phyloP scores from a whole-genome alignment of 2,113 vertebrate species.

The Stigmatopora argus region DNA sequence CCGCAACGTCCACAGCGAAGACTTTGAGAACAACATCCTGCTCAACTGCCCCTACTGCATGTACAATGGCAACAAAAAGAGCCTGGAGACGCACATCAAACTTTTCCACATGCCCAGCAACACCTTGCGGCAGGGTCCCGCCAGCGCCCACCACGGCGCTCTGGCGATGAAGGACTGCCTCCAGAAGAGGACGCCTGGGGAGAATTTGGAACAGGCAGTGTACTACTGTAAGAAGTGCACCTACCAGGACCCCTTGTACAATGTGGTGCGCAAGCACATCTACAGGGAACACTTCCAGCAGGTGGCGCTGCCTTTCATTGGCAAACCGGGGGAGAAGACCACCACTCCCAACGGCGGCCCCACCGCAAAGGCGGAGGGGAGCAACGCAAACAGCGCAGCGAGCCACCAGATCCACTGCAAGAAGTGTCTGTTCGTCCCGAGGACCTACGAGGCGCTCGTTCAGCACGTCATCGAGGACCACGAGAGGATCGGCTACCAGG shows the following conservation, averaged over 20 bases:
- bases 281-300: conserved; percentile 99
- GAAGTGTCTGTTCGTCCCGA: conserved; percentile 94
- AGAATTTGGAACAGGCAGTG: conserved; percentile 95
- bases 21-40: conserved; percentile 97
- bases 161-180: conserved; percentile 85
- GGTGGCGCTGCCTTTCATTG: conserved; percentile 91
- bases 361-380: conserved; percentile 64
- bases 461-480: conserved; percentile 98
- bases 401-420: conserved; percentile 88
- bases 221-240: conserved; percentile 99
- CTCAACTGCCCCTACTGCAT: conserved; percentile 99
- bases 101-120: conserved; percentile 95
- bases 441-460: conserved; percentile 93
- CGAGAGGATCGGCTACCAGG: conserved; percentile 93
- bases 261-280: conserved; percentile 98
- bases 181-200: conserved; percentile 81
- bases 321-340: conserved; percentile 84
- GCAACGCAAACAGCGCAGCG: conserved; percentile 24
- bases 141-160: conserved; percentile 45
- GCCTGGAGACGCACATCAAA: conserved; percentile 98
- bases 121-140: conserved; percentile 68
- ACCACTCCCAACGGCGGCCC: conserved; percentile 59
- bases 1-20: conserved; percentile 96
- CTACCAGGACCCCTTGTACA: conserved; percentile 96
- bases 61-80: conserved; percentile 99